These are phyloP conservation scores for Mamestra configurata DNA, from an alignment of 1,140 invertebrate species.

Conservation along the genomic window DNA sequence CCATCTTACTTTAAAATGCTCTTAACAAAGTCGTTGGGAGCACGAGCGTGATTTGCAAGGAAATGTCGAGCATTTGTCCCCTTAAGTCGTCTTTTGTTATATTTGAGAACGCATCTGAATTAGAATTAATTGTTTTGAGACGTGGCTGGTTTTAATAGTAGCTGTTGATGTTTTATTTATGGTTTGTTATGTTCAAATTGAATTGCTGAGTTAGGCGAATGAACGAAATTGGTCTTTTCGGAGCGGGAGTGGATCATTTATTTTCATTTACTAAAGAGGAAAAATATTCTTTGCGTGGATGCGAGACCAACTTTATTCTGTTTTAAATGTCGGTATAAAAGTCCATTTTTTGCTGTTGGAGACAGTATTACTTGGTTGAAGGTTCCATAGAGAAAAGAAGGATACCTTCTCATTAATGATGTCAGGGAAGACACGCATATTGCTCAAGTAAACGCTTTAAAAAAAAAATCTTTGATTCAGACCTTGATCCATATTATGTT, in stretches of 20 bases:
- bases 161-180: conserved; percentile 24
- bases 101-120: conserved; percentile 4
- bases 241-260: not conserved
- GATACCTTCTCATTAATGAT: too few relatives aligned
- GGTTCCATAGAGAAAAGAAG: too few relatives aligned
- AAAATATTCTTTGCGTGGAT: not conserved
- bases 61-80: conserved; percentile 37
- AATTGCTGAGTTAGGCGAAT: not conserved
- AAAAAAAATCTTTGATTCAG: too few relatives aligned
- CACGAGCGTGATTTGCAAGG: conserved; percentile 61
- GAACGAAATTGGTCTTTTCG: not conserved
- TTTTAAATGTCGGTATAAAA: not conserved
- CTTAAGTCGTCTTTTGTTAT: conserved; percentile 35
- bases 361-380: too few relatives aligned
- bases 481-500: too few relatives aligned
- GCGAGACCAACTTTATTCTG: not conserved
- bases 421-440: too few relatives aligned
- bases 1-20: conserved; percentile 54
- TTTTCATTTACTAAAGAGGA: not conserved
- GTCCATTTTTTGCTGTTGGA: too few relatives aligned
- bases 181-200: not conserved
- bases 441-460: too few relatives aligned
- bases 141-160: not conserved
- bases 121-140: conserved; percentile 26
- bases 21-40: conserved; percentile 57